Conservation (phyloP, 2,888 invertebrate genomes). For the Tipula confusa region DNA sequence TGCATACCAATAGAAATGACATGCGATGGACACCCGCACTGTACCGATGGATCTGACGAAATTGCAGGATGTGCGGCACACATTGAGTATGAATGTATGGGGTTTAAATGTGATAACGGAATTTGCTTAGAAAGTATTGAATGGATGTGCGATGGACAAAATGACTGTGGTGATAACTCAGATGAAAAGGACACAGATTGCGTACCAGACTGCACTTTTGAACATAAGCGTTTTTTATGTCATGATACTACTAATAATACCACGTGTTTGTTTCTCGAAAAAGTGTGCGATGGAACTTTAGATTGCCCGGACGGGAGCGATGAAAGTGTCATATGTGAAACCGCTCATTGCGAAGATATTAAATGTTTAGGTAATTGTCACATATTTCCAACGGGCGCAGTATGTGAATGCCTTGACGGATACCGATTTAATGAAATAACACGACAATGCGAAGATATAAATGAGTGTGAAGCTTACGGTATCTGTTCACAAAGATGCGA, state of each 20-base stretch:
- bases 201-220: constrained; percentile 50
- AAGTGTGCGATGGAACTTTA: constrained; percentile 54
- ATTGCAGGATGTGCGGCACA: constrained; percentile 45
- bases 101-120: constrained; percentile 58
- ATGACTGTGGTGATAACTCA: constrained; percentile 57
- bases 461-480: constrained; percentile 62
- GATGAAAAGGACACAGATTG: constrained; percentile 49
- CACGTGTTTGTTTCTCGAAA: constrained; percentile 53
- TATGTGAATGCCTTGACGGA: constrained; percentile 57
- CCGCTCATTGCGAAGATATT: constrained; percentile 40
- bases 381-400: constrained; percentile 52
- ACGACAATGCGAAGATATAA: constrained; percentile 52
- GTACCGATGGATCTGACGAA: constrained; percentile 70
- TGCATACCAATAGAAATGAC: constrained; percentile 65
- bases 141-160: constrained; percentile 55
- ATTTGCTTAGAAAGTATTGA: constrained; percentile 52
- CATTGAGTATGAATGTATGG: constrained; percentile 52
- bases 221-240: constrained; percentile 54
- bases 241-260: constrained; percentile 51
- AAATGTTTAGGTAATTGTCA: constrained; percentile 44
- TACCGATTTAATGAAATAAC: constrained; percentile 39
- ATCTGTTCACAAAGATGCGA: constrained; percentile 66
- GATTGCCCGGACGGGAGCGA: constrained; percentile 63
- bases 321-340: constrained; percentile 52
- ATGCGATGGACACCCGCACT: constrained; percentile 71